Evolutionary conservation across 1,140 invertebrate species (phyloP).

Genomic region (Potamilus streckersoni): DNA sequence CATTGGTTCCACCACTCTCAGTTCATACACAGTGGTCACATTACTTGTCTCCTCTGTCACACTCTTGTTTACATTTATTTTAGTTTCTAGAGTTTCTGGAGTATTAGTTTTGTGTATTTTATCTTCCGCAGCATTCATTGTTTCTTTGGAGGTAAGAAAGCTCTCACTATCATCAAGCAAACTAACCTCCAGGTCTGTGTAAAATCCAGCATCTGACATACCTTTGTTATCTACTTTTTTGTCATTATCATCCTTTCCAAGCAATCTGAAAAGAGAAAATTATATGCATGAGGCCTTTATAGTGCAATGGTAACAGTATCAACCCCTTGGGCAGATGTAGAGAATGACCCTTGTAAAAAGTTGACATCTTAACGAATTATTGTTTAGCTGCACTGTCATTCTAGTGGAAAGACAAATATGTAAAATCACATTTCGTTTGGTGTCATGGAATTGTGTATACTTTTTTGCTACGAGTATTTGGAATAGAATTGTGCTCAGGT

Average conservation of each 20-base stretch:
- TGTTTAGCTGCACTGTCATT: too few relatives aligned
- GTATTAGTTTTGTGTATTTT: slow-evolving; percentile 5
- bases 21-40: slow-evolving; percentile 30
- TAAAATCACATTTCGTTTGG: too few relatives aligned
- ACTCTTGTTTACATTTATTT: slow-evolving; percentile 26
- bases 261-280: too few relatives aligned
- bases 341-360: too few relatives aligned
- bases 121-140: slow-evolving; percentile 2
- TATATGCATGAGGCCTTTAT: too few relatives aligned
- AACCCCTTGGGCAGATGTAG: too few relatives aligned
- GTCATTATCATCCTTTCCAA: slow-evolving; percentile 1
- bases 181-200: background rate
- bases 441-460: too few relatives aligned
- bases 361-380: too few relatives aligned
- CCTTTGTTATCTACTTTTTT: background rate
- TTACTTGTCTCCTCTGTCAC: slow-evolving; percentile 5
- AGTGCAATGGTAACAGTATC: too few relatives aligned
- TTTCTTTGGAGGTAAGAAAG: background rate
- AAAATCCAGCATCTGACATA: slow-evolving; percentile 2
- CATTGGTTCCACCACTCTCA: slow-evolving; percentile 37
- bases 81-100: background rate
- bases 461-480: too few relatives aligned
- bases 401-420: too few relatives aligned
- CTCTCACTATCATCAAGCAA: slow-evolving; percentile 1
- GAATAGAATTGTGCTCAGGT: too few relatives aligned